A percentile compares a stretch with the other conserved stretches of the same genome.
Evolutionary conservation across 2,797 vertebrate species (phyloP).

Genomic region (Cichlasoma orientale): DNA sequence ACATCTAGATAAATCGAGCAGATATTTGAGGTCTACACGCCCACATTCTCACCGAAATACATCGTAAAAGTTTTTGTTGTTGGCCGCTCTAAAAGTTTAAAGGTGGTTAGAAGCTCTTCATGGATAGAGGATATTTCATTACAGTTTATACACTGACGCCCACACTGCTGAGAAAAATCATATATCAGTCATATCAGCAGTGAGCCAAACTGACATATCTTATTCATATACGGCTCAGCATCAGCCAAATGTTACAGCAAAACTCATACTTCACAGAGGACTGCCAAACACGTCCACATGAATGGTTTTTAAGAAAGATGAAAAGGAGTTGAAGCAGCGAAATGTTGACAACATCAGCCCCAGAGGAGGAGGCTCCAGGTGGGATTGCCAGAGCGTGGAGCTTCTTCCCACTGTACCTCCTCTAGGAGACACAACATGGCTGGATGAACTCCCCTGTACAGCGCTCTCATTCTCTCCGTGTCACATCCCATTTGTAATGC

Average conservation of each 20-base stretch:
- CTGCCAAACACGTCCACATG: neutral
- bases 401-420: conserved; percentile 48
- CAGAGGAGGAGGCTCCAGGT: conserved; percentile 61
- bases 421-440: conserved; percentile 57
- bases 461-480: conserved; percentile 46
- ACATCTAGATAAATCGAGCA: no score
- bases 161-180: conserved; percentile 13
- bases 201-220: conserved; percentile 2
- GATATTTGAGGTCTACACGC: no score
- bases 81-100: neutral
- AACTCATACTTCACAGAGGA: neutral
- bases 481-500: conserved; percentile 58
- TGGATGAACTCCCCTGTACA: conserved; percentile 46
- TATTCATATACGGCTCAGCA: conserved; percentile 13
- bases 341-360: conserved; percentile 27
- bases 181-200: conserved; percentile 6
- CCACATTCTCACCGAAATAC: no score
- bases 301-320: conserved; percentile 27
- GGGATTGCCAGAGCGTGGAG: conserved; percentile 53
- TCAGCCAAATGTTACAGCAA: neutral
- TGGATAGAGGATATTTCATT: neutral
- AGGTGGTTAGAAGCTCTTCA: neutral
- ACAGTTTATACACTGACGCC: conserved; percentile 1
- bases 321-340: conserved; percentile 24
- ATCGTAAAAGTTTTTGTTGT: no score